Evolutionary conservation across 2,888 invertebrate genomes (phyloP).

Genomic region (Conistra vaccinii): DNA sequence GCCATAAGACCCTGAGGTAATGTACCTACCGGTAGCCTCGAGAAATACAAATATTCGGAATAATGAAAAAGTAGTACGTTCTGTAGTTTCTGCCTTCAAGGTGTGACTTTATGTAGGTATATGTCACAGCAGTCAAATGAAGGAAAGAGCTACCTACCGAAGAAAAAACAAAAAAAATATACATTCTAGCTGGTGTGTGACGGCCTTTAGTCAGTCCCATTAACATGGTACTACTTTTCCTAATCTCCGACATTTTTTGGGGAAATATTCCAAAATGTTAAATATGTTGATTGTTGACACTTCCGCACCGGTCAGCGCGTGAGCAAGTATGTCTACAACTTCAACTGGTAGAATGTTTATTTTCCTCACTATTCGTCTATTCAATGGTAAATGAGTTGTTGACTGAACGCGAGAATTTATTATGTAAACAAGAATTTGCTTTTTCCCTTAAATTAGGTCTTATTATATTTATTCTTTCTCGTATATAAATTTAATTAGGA

Average conservation of each 20-base stretch:
- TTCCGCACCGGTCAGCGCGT: constrained; percentile 47
- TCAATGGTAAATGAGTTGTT: constrained; percentile 49
- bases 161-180: no score
- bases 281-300: constrained; percentile 52
- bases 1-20: background rate
- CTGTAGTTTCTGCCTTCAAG: no score
- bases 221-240: constrained; percentile 71
- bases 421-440: constrained; percentile 41
- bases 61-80: no score
- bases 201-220: constrained; percentile 52
- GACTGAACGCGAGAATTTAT: constrained; percentile 37
- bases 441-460: constrained; percentile 34
- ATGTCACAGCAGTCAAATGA: no score
- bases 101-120: no score
- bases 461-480: constrained; percentile 33
- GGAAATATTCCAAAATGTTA: constrained; percentile 42
- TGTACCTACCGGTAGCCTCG: no score
- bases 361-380: constrained; percentile 42
- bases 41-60: no score
- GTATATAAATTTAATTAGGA: constrained; percentile 20
- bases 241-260: constrained; percentile 37
- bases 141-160: no score
- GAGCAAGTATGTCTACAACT: constrained; percentile 56
- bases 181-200: background rate
- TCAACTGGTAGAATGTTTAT: constrained; percentile 56